phyloP scores from a whole-genome alignment of 2,113 vertebrate species.

The Nothoprocta perdicaria region DNA sequence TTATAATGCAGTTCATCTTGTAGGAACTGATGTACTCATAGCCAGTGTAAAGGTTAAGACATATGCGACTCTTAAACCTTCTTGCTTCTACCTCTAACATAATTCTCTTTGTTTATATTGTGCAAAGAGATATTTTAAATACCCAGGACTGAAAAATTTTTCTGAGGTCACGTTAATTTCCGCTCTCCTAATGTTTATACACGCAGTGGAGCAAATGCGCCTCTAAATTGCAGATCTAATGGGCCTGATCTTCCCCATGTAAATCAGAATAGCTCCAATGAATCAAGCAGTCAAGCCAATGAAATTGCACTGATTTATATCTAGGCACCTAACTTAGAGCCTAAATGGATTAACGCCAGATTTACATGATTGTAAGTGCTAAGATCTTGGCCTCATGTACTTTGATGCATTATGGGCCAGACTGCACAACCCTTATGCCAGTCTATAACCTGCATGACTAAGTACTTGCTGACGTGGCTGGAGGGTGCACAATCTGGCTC shows the following conservation, averaged over 20 bases:
- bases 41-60: conserved; percentile 92
- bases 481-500: conserved; percentile 54
- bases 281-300: neutral
- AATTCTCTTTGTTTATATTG: conserved; percentile 39
- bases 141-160: conserved; percentile 25
- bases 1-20: conserved; percentile 89
- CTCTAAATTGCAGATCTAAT: conserved; percentile 57
- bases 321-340: conserved; percentile 26
- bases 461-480: conserved; percentile 9
- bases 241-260: conserved; percentile 21
- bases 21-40: conserved; percentile 86
- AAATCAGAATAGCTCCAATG: conserved; percentile 47
- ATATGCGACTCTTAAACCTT: conserved; percentile 78
- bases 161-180: conserved; percentile 47
- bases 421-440: conserved; percentile 42
- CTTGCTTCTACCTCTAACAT: conserved; percentile 56
- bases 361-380: conserved; percentile 50
- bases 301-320: conserved; percentile 55
- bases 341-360: conserved; percentile 55
- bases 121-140: conserved; percentile 22
- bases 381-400: conserved; percentile 47
- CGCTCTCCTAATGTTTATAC: conserved; percentile 15
- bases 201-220: conserved; percentile 33
- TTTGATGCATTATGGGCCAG: conserved; percentile 56
- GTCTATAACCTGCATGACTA: conserved; percentile 46